Conservation (phyloP, 2,888 invertebrate genomes). For the Sarcophaga rosellei region DNA sequence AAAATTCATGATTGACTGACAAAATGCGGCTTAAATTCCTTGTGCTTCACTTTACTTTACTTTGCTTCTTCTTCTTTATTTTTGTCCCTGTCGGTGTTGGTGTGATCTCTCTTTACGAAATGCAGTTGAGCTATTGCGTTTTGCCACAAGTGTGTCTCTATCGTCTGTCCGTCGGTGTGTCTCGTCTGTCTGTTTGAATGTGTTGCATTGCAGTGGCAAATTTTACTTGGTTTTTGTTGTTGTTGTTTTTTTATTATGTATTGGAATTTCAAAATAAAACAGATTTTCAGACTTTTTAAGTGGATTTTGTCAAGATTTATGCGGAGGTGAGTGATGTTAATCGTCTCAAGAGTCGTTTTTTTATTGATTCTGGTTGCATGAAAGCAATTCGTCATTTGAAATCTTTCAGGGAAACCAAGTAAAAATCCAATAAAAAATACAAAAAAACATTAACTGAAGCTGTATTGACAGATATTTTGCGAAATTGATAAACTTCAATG, state of each 20-base stretch:
- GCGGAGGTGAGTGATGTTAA: not conserved
- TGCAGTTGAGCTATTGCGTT: too few relatives aligned
- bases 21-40: conserved; percentile 42
- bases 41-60: not conserved
- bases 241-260: not conserved
- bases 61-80: not conserved
- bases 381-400: conserved; percentile 54
- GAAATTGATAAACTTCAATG: not conserved
- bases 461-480: not conserved
- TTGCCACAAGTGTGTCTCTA: conserved; percentile 3
- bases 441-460: not conserved
- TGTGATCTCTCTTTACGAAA: not conserved
- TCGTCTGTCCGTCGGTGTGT: not conserved
- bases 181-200: not conserved
- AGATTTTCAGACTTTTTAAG: conserved; percentile 32
- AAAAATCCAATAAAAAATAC: conserved; percentile 20
- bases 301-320: conserved; percentile 13
- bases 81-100: not conserved
- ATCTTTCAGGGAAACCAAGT: not conserved
- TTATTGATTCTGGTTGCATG: conserved; percentile 46
- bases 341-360: conserved; percentile 17
- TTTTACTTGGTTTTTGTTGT: not conserved
- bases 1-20: conserved; percentile 58
- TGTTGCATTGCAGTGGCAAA: too few relatives aligned
- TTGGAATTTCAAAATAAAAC: conserved; percentile 12